Conservation (phyloP, 2,797 vertebrate species). For the Sebastes dallii region DNA sequence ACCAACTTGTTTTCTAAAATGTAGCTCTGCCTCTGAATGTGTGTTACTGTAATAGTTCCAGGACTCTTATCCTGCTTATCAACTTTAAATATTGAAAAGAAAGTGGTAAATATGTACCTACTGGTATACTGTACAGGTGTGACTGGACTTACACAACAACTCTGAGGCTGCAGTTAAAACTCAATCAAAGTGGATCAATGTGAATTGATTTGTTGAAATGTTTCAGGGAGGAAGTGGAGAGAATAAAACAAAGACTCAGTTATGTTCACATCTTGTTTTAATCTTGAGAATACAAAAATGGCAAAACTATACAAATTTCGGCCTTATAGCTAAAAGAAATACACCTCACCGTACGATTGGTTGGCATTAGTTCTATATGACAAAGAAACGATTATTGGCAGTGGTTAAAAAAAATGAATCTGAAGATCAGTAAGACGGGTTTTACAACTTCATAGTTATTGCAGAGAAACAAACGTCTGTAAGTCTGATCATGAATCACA, state of each 20-base stretch:
- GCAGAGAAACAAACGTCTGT: neutral
- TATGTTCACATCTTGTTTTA: constrained; percentile 18
- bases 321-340: neutral
- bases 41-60: neutral
- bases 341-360: neutral
- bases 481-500: neutral
- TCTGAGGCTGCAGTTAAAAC: too few relatives aligned
- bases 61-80: neutral
- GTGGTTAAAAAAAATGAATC: neutral
- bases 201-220: neutral
- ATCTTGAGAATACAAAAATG: constrained; percentile 33
- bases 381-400: neutral
- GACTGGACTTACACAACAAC: neutral
- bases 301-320: constrained; percentile 3
- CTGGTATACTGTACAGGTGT: accelerated
- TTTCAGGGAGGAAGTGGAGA: neutral
- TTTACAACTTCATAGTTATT: neutral
- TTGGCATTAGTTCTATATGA: neutral
- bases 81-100: neutral
- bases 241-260: neutral
- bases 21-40: neutral
- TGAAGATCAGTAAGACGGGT: neutral
- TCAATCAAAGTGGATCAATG: neutral
- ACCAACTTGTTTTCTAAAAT: neutral
- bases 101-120: neutral